A percentile compares a stretch with the other conserved stretches of the same genome.
These are phyloP conservation scores for Lonchura striata DNA, from an alignment of 2,113 vertebrate genomes.

Conservation along the genomic window DNA sequence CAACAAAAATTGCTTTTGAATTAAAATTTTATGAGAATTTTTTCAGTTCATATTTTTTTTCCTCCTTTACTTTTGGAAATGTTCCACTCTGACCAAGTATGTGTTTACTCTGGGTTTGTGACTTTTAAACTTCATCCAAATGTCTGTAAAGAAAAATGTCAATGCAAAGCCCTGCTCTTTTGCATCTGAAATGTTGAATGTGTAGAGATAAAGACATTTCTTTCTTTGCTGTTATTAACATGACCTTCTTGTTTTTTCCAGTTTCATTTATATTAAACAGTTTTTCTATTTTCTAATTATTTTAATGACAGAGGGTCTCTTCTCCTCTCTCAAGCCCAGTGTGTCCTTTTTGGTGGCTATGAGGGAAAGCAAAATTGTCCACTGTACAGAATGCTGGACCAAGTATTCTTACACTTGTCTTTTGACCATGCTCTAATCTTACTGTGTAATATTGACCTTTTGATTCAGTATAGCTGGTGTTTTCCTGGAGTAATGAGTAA, in stretches of 20 bases:
- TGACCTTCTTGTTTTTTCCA: not conserved
- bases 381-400: not conserved
- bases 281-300: not conserved
- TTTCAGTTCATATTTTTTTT: slow-evolving; percentile 10
- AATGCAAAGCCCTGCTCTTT: not conserved
- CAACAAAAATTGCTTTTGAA: not conserved
- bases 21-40: not conserved
- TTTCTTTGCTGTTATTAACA: slow-evolving; percentile 17
- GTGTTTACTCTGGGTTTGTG: slow-evolving; percentile 5
- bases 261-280: not conserved
- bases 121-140: slow-evolving; percentile 16
- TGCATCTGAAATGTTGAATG: not conserved
- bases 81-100: not conserved
- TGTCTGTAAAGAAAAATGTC: slow-evolving; percentile 10
- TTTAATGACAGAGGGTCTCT: slow-evolving; percentile 8
- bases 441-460: slow-evolving; percentile 2
- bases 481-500: not conserved
- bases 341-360: not conserved
- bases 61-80: not conserved
- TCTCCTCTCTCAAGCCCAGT: slow-evolving; percentile 17
- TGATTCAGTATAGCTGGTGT: not conserved
- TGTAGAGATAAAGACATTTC: not conserved
- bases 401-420: not conserved
- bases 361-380: not conserved
- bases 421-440: not conserved